Evolutionary conservation across 2,888 invertebrate species (phyloP), one percentile per base, ranked within the genome.

Genomic region (Erebia palarica): DNA sequence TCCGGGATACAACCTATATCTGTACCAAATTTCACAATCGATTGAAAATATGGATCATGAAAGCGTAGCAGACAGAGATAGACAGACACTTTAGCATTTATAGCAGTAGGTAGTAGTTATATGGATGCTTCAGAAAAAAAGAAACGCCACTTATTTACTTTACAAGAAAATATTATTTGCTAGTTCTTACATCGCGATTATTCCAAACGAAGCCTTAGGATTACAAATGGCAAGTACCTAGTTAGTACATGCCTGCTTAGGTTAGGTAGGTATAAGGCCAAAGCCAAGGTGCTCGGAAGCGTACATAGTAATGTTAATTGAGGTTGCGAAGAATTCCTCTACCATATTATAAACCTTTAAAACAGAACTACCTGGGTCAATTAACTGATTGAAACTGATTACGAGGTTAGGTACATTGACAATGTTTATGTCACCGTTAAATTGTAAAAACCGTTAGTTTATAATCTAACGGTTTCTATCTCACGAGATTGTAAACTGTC

Each of bases 151-250:
- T 18, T 18, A 44, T 44, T 61, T 18, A 59, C 10, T n/a, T 49
- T 36, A 51, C n/a, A 27, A 64, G 49, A 10, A 64, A 51, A 64
- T 64, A 27, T 64, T 64, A 11, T 64, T 63, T 18, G 18, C 49
- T 49, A 16, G 47, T 7, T 21, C 8, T n/a, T n/a, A 55, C 51
- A 61, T 47, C 18, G 18, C 10, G 61, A 61, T 61, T 18, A 21
- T 18, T 61, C 18, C 47, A 53, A 64, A 36, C 9, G 64, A 64
- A 64, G 64, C 64, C 64, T 53, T 64, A 64, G 51, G 9, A 64
- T 27, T 14, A 47, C 63, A 27, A 64, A 51, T 51, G 64, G 36
- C n/a, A 21, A 64, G 51, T 51, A 51, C 0, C 1, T 64, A 27
- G n/a, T 49, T 59, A 59, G n/a, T 42, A 27, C 58, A 42, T 36